Base-by-base conservation (phyloP, 2,113 vertebrate genomes). In the Sorex fumeus region DNA sequence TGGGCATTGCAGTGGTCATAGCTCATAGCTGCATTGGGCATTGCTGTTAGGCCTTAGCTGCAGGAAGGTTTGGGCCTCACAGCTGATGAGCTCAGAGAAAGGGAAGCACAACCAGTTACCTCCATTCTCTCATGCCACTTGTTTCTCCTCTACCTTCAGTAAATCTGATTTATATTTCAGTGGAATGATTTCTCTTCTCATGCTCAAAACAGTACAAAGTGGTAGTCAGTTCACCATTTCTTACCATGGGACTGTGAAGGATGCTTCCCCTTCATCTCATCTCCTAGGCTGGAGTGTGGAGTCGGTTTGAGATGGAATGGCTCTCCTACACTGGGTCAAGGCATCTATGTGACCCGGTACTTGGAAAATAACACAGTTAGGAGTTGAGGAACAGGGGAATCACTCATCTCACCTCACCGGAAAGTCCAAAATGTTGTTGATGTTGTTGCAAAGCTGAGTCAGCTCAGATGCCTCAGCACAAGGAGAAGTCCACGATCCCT, bases 151-250 rank as follows among this genome's bases (percentile, higher is more conserved):
- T 78, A 74, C 47, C n/a, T 93, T 85, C 70, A 9, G 21, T 28
- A 83, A 88, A n/a, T 32, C 8, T 60, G 50, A 83, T 43, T 92
- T 36, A 36, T 34, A 34, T 60, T 57, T 70, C 43, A 69, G 1
- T 53, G 23, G 43, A 57, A 89, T 87, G 45, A 84, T 88, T 91
- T 93, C 47, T 53, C 32, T n/a, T 88, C 36, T 84, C 40, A 11
- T 30, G 9, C 76, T 71, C 67, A 82, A 85, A 87, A 60, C n/a
- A 82, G 15, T 43, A 62, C 16, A 64, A 40, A 53, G 53, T 19
- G 9, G 25, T 19, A n/a, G 23, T 9, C 50, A 47, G 18, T 16
- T 27, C 2, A 27, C 27, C 2, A 6, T 77, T 81, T 36, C 36
- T 81, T 64, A 21, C 11, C 57, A 83, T 4, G 50, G 8, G 30